Conservation (phyloP, 2,888 invertebrate genomes). For the Hypolimnas misippus region DNA sequence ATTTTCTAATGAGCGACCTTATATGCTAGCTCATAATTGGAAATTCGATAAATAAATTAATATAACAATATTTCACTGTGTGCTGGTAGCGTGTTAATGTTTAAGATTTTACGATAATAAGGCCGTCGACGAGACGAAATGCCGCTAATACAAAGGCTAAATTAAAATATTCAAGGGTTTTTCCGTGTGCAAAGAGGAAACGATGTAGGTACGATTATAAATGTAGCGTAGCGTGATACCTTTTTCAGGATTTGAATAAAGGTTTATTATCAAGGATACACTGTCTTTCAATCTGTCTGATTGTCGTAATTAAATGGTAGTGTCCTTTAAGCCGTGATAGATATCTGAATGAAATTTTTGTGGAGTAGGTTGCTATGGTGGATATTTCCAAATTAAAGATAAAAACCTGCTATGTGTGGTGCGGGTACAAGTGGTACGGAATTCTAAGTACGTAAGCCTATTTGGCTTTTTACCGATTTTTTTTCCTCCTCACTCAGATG, state of each 20-base stretch:
- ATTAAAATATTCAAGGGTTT: conserved; percentile 30
- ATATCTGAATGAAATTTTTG: no score
- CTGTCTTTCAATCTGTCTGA: no score
- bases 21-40: conserved; percentile 24
- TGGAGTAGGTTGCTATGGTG: no score
- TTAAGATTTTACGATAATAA: conserved; percentile 21
- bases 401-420: no score
- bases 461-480: no score
- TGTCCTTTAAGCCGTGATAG: no score
- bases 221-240: not conserved
- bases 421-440: no score
- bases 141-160: conserved; percentile 8
- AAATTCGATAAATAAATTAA: conserved; percentile 23
- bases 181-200: conserved; percentile 10
- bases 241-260: not conserved
- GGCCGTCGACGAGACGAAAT: conserved; percentile 8
- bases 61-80: conserved; percentile 15
- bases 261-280: no score
- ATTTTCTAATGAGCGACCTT: conserved; percentile 27
- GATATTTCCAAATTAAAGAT: no score
- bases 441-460: no score
- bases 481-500: no score
- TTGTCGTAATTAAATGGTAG: no score
- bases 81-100: conserved; percentile 10
- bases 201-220: conserved; percentile 6